Evolutionary conservation across 2,797 vertebrate species (phyloP), one percentile per base, ranked within the genome.

Genomic region (Peromyscus attwateri): DNA sequence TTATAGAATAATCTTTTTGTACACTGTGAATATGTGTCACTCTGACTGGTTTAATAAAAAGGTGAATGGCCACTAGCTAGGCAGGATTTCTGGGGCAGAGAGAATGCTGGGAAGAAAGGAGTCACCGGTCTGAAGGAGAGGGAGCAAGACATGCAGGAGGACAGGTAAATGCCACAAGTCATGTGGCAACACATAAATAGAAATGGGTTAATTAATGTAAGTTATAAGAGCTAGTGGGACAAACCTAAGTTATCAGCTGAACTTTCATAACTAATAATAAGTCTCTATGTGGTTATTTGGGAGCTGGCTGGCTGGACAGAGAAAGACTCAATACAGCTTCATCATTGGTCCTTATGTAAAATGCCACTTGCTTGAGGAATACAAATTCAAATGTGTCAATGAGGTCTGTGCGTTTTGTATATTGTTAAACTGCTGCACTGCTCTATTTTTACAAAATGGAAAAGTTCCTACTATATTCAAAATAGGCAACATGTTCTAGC

Each of bases 361-460:
- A 73, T 71, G n/a, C 27, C 9, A 71, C 37, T 71, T 25, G 19
- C 27, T 75, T 75, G 89, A 95, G 34, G 3, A 52, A 92, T 27
- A 4, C 12, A 73, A 34, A 87, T 95, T 40, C 80, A 87, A 89
- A 87, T 23, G 10, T 17, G 31, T 62, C 16, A 17, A 25, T 52
- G 77, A 76, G 43, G 62, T n/a, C 93, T 55, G 1, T 11, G 2
- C 52, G 46, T 57, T 93, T 60, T 80, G 55, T 43, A 64, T 25
- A 79, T 6, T 83, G 40, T 23, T 93, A 55, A 77, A 64, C 80
- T 29, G 19, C 29, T 83, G 25, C 7, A 49, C 40, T 37, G 40
- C 62, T 85, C 46, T 29, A 55, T 60, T n/a, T 64, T 95, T 82
- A 80, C 49, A 31, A 93, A 85, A 92, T 66, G 83, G 1, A 66